Evolutionary conservation across 2,888 invertebrate species (phyloP), one percentile per base, ranked within the genome.

Genomic region (Diachrysia chrysitis): DNA sequence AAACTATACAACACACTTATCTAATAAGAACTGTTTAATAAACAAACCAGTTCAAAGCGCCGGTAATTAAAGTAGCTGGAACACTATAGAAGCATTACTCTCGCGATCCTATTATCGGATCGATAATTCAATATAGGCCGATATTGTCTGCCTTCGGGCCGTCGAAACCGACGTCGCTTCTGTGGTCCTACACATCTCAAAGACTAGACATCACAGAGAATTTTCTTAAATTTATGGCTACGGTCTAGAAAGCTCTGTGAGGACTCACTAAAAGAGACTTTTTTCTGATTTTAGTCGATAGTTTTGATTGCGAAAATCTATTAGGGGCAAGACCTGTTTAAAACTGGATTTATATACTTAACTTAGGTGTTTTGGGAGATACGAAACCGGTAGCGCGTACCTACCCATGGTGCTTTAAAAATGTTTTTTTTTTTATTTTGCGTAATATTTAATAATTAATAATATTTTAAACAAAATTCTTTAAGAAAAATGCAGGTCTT

Each of bases 71-170:
- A 89, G 88, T 86, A 89, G 88, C 88, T 79, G 81, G 82, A 87
- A 87, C 89, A 90, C 89, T 89, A 91, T 86, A 83, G 89, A 82
- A 83, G 86, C 85, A 91, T 91, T 90, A 89, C 87, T 90, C 90
- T 89, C 81, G 85, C 83, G 91, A 91, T 90, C 90, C 91, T 83
- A 93, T 93, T 93, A 93, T 90, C 89, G 86, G 87, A 84, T 90
- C 93, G 90, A 93, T 93, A 93, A 93, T 93, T 93, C 92, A 93
- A 93, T 93, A 90, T 83, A 79, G 86, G 81, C 79, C 86, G 87
- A 90, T 92, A 92, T 89, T 90, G 89, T 90, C 88, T 87, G 90
- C 91, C 90, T 83, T 75, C 80, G 83, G 91, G 85, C 86, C 72
- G 69, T 73, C 61, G 70, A 70, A 71, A 69, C 76, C 65, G 73